Percentiles rank a stretch among this genome's conserved stretches.
phyloP scores from a whole-genome alignment of 35 echinoderm and acorn worm genomes.

The Heliocidaris tuberculata region DNA sequence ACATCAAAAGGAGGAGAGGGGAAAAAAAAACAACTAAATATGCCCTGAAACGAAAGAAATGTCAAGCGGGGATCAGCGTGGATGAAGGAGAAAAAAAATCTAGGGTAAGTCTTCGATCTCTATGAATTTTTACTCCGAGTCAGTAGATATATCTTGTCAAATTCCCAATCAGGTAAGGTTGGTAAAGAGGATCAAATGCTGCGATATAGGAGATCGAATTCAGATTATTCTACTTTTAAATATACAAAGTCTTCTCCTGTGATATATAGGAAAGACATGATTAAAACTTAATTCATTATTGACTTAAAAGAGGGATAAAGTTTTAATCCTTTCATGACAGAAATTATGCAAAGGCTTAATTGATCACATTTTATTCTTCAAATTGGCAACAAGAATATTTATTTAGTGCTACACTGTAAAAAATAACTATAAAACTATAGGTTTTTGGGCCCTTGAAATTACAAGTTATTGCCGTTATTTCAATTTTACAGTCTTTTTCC shows the following conservation, averaged over 20 bases:
- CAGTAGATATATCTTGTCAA: not conserved
- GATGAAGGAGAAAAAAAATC: not conserved
- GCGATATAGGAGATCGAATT: not conserved
- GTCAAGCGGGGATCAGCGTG: not conserved
- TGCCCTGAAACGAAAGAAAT: not conserved
- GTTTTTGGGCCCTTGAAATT: too few species aligned
- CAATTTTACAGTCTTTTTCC: too few species aligned
- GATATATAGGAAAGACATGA: not conserved
- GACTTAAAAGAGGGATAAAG: not conserved
- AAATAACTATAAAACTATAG: too few species aligned
- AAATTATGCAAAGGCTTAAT: too few species aligned
- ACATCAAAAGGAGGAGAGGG: not conserved
- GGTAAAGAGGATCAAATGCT: not conserved
- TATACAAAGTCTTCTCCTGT: not conserved
- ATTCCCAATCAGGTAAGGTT: not conserved
- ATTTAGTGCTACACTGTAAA: too few species aligned
- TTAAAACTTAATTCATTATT: not conserved
- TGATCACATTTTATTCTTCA: too few species aligned
- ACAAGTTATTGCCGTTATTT: too few species aligned
- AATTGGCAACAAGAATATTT: too few species aligned
- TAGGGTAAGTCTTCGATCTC: not conserved
- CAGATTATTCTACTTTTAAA: not conserved
- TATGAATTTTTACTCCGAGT: not conserved
- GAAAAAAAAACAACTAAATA: not conserved
- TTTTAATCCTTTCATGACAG: too few species aligned